A percentile compares a stretch with the other conserved stretches of the same genome.
Evolutionary conservation across 2,113 vertebrate species (phyloP).

Genomic region (Siniperca knerii): DNA sequence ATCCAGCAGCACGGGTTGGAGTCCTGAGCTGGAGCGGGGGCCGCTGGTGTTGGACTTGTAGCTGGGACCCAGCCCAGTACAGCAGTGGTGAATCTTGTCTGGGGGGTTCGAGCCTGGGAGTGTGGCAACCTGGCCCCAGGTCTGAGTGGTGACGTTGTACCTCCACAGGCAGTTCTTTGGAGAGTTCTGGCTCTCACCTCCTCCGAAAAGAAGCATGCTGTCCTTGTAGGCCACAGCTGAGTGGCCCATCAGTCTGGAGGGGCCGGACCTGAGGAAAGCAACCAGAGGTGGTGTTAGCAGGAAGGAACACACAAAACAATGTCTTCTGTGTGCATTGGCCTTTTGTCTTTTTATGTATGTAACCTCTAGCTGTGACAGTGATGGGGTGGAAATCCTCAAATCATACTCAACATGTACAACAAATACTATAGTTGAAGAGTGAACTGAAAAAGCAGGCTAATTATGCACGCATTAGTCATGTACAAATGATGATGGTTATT

Average conservation of each 20-base stretch:
- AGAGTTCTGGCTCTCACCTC: slow-evolving; percentile 83
- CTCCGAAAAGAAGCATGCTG: slow-evolving; percentile 89
- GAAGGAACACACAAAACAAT: slow-evolving; percentile 19
- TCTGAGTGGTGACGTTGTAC: slow-evolving; percentile 82
- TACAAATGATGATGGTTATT: not conserved
- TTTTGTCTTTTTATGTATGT: not conserved
- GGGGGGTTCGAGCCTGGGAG: slow-evolving; percentile 72
- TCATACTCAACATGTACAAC: not conserved
- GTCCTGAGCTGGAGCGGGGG: not conserved
- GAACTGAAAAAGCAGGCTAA: too few species aligned
- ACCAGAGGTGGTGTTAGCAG: slow-evolving; percentile 4
- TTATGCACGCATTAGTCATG: not conserved
- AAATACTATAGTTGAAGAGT: not conserved
- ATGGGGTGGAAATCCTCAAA: not conserved
- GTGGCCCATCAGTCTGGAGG: slow-evolving; percentile 88
- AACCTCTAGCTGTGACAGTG: not conserved
- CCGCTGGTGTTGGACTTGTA: slow-evolving; percentile 68
- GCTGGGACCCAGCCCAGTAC: slow-evolving; percentile 80
- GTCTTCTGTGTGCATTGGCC: not conserved
- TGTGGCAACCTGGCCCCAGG: slow-evolving; percentile 83
- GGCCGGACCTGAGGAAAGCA: slow-evolving; percentile 84
- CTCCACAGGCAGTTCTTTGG: slow-evolving; percentile 85
- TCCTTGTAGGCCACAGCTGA: slow-evolving; percentile 85
- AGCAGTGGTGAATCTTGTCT: slow-evolving; percentile 87
- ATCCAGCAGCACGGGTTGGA: slow-evolving; percentile 9